Evolutionary conservation across 1,140 invertebrate species (phyloP), one percentile per base, ranked within the genome.

Genomic region (Acyrthosiphon pisum): DNA sequence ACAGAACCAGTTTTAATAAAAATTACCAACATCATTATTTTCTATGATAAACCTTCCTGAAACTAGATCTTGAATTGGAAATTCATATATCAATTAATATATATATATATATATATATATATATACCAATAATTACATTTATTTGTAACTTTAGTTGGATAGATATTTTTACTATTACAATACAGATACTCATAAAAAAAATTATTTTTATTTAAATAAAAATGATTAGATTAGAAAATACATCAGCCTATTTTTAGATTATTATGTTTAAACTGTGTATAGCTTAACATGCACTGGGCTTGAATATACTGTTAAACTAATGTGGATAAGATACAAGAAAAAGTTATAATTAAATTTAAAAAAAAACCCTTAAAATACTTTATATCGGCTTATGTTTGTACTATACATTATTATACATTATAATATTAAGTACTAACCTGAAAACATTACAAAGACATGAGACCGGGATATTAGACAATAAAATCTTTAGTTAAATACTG

Each of bases 11-110:
- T 76, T 76, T 76, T 76, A 6, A 76, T 76, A 76, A 18, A 76
- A 76, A n/a, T n/a, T 18, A 76, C n/a, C 30, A 6, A 76, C n/a
- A 6, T n/a, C n/a, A 18, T 18, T n/a, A 76, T 76, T 76, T n/a
- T 6, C n/a, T 76, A 20, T 18, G 14, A 0, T 20, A 76, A 18
- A 76, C 18, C n/a, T 18, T 76, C 14, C n/a, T n/a, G 30, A n/a
- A 6, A 2, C 2, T 11, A 11, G n/a, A n/a, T 76, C 20, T 18
- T 11, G 0, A n/a, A 18, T n/a, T n/a, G n/a, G 18, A 0, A n/a
- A 6, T 76, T n/a, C n/a, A 18, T 76, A 76, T 6, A n/a, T 20
- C 0, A 41, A 41, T 41, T 41, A 41, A 41, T 41, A 41, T 41
- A 41, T 41, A 41, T 41, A 41, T 41, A n/a, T n/a, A 41, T 41